Evolutionary conservation across 2,797 vertebrate genomes (phyloP).

Genomic region (Hipposideros larvatus): DNA sequence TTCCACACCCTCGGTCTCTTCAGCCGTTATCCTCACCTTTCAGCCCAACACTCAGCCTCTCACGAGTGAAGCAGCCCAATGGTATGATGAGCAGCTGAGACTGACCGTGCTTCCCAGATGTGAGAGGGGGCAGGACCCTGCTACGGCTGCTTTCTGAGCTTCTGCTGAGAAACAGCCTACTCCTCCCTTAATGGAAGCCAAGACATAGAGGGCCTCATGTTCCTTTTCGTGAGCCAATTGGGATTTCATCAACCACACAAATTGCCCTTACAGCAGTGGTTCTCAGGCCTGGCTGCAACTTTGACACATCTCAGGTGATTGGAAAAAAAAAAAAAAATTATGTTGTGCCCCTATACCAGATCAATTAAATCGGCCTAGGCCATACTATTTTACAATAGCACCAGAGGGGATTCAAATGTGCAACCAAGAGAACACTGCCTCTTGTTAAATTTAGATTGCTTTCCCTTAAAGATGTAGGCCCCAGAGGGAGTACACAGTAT

Average conservation of each 20-base stretch:
- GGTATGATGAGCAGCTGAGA: neutral
- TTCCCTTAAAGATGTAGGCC: constrained; percentile 4
- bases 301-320: neutral
- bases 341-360: neutral
- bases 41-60: neutral
- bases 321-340: neutral
- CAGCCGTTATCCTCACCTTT: neutral
- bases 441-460: constrained; percentile 47
- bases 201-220: neutral
- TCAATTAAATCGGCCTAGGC: neutral
- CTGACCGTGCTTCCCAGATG: no score
- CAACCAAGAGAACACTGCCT: neutral
- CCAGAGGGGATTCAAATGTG: neutral
- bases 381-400: neutral
- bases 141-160: neutral
- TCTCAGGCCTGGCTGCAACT: neutral
- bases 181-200: neutral
- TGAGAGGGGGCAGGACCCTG: neutral
- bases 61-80: neutral
- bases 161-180: neutral
- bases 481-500: neutral
- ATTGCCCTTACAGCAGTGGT: neutral
- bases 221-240: neutral
- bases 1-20: neutral
- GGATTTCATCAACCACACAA: neutral